Conservation (phyloP, 2,888 invertebrate genomes). For the Morpho achilles region DNA sequence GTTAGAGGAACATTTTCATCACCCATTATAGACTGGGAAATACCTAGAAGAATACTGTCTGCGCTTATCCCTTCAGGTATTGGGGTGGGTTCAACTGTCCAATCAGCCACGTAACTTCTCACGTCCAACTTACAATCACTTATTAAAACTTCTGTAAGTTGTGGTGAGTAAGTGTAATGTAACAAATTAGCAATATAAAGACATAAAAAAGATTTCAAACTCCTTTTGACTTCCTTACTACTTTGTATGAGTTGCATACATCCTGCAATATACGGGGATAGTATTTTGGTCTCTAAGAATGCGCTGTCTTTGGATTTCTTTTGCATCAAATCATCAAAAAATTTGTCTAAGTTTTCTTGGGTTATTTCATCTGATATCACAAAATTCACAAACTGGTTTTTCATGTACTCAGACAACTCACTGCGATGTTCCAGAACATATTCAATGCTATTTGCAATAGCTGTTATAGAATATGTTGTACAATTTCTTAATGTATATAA, state of each 20-base stretch:
- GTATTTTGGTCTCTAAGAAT: constrained; percentile 60
- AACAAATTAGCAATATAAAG: constrained; percentile 75
- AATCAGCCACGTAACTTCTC: constrained; percentile 71
- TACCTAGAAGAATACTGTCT: constrained; percentile 48
- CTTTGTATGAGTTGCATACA: constrained; percentile 57
- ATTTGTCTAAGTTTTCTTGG: constrained; percentile 48
- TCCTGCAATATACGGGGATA: constrained; percentile 65
- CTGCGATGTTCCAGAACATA: constrained; percentile 54
- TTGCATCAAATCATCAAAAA: constrained; percentile 63
- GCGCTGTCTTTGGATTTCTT: constrained; percentile 49
- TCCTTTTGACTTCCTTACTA: constrained; percentile 55
- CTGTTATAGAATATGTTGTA: constrained; percentile 47
- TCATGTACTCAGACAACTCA: constrained; percentile 50
- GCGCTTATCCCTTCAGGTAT: constrained; percentile 50
- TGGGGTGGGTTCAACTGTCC: constrained; percentile 56
- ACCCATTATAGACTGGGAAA: constrained; percentile 64
- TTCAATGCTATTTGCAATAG: constrained; percentile 58
- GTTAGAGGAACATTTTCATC: constrained; percentile 45
- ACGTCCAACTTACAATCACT: constrained; percentile 67
- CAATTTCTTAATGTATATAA: constrained; percentile 71
- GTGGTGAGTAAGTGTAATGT: constrained; percentile 78
- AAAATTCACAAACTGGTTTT: constrained; percentile 56
- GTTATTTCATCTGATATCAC: constrained; percentile 55
- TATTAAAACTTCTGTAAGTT: constrained; percentile 68
- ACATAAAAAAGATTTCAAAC: constrained; percentile 59